A percentile compares a stretch with the other conserved stretches of the same genome.
Evolutionary conservation across 1,140 invertebrate genomes (phyloP).

Genomic region (roundworm (Caenorhabditis elegans)): DNA sequence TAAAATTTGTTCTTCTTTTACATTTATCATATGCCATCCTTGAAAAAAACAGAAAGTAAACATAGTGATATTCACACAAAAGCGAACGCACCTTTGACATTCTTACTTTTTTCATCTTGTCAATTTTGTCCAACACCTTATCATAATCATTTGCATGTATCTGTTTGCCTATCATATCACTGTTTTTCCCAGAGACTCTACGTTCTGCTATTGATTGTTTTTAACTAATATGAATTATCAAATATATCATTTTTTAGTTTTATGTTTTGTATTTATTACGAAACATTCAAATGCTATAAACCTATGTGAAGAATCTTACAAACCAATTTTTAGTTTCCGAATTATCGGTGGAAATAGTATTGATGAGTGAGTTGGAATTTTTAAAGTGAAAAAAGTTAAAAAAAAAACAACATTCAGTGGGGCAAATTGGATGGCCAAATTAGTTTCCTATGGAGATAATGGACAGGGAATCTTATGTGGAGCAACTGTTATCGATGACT

Average conservation of each 20-base stretch:
- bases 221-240: neutral
- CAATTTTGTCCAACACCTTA: neutral
- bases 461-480: neutral
- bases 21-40: no score
- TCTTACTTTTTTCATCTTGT: neutral
- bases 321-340: neutral
- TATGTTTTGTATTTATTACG: neutral
- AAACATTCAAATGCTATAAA: neutral
- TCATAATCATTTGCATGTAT: slow-evolving; percentile 8
- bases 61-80: neutral
- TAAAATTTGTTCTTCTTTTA: neutral
- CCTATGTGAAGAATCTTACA: neutral
- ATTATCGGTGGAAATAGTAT: neutral
- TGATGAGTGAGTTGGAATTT: neutral
- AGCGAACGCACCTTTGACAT: neutral
- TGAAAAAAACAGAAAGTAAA: neutral
- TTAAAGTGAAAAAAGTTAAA: no score
- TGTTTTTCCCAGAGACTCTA: neutral
- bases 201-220: slow-evolving; percentile 22
- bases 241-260: neutral
- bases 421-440: neutral
- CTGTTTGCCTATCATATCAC: neutral
- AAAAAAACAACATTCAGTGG: neutral
- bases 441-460: neutral
- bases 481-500: neutral